phyloP scores from a whole-genome alignment of 2,797 vertebrate species.

The Crenichthys baileyi region DNA sequence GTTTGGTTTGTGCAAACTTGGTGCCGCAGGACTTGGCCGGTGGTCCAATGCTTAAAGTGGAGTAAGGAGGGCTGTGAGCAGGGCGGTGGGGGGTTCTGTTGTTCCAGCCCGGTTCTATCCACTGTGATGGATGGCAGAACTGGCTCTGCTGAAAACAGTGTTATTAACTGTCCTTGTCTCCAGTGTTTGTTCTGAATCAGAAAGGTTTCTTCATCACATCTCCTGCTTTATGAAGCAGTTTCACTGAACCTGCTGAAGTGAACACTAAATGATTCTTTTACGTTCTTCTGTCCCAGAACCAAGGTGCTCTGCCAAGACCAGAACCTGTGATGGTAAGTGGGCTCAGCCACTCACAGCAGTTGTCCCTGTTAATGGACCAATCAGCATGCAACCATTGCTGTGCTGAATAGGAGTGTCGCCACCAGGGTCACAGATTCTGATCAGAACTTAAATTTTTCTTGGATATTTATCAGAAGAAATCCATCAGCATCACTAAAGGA shows the following conservation, averaged over 20 bases:
- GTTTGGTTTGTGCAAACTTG: slow-evolving; percentile 59
- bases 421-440: no score
- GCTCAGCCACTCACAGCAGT: background rate
- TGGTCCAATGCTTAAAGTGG: slow-evolving; percentile 61
- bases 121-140: slow-evolving; percentile 41
- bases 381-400: no score
- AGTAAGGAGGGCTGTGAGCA: slow-evolving; percentile 4
- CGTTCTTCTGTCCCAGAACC: background rate
- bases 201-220: background rate
- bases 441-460: no score
- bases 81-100: slow-evolving; percentile 12
- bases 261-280: background rate
- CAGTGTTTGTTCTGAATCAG: background rate
- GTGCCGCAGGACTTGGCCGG: slow-evolving; percentile 63
- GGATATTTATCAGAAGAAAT: no score
- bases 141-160: background rate
- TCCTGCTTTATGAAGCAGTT: background rate
- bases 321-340: background rate
- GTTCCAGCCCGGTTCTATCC: slow-evolving; percentile 31
- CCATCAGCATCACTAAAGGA: no score
- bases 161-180: background rate
- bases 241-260: background rate
- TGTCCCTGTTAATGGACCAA: no score
- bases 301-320: background rate
- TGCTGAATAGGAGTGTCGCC: no score